Conservation (phyloP, 1,140 invertebrate genomes). For the Megalonaias nervosa region DNA sequence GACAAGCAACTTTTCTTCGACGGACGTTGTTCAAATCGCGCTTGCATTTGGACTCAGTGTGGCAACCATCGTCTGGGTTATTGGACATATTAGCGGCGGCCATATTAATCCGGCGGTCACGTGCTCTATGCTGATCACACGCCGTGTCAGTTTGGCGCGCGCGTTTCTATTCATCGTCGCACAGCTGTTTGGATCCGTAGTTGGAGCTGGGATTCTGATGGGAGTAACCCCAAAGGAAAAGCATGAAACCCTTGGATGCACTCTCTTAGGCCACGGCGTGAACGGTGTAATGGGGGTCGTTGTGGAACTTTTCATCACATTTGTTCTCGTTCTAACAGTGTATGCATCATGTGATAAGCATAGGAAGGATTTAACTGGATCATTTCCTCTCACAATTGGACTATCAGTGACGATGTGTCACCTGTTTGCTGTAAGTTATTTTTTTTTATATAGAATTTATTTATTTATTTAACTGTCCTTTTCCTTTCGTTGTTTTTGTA, state of each 20-base stretch:
- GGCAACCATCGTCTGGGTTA: not conserved
- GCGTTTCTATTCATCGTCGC: not conserved
- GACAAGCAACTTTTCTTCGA: not conserved
- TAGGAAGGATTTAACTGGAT: not conserved
- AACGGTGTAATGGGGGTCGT: not conserved
- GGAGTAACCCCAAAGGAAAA: not conserved
- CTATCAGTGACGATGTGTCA: not conserved
- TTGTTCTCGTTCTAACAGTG: not conserved
- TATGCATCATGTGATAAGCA: not conserved
- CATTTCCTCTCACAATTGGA: conserved; percentile 1
- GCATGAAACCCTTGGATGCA: not conserved
- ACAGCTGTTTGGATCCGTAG: not conserved
- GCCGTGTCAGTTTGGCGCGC: not conserved
- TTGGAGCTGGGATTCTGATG: not conserved
- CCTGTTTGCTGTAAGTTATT: not conserved
- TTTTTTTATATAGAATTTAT: not conserved
- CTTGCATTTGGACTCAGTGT: not conserved
- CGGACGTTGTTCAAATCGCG: not conserved
- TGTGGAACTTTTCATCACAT: not conserved
- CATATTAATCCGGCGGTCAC: not conserved
- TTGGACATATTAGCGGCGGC: conserved; percentile 5
- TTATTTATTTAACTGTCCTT: not conserved
- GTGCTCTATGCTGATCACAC: not conserved
- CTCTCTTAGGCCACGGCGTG: not conserved
- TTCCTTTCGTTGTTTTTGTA: not conserved